Base-by-base conservation (phyloP, 2,797 vertebrate species). In the Macroramphosus scolopax region DNA sequence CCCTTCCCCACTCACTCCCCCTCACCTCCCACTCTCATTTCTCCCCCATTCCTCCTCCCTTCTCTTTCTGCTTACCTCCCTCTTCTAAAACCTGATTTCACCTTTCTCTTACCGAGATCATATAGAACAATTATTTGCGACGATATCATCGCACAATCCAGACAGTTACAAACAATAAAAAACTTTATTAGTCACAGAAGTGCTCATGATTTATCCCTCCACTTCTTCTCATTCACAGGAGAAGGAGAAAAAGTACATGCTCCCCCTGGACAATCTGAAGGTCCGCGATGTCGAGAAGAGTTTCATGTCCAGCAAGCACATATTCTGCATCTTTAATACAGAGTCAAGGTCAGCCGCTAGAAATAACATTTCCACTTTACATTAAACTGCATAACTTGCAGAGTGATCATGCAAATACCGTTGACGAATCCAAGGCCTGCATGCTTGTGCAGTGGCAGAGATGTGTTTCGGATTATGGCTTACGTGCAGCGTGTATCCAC, bases 311-410 rank as follows among this genome's bases (percentile, higher is more conserved):
- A 95, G 93, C 92, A 95, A 98, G 78, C 94, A 97, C 74, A 92
- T 94, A 83, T 98, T 97, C 79, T 91, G 93, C 29, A 91, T 98
- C 81, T 98, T 98, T 80, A 98, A 98, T 60, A 97, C 95, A 0
- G 95, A 98, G 62, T 94, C 92, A 33, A 89, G 90, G 80, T 86
- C 73, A 72, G 84, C 41, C 5, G 8, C 13, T 7, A 8, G 18
- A 29, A 15, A n/a, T 17, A 5, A 8, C 2, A 41, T 37, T 26
- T 45, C 6, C 13, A 3, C 26, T 18, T 60, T 28, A 11, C 11
- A 12, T 16, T 17, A 8, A 9, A 9, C 6, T 18, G 6, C 33
- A 20, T 5, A 31, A 29, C n/a, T n/a, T n/a, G n/a, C n/a, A n/a
- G n/a, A n/a, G n/a, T n/a, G n/a, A n/a, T n/a, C n/a, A n/a, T n/a